A percentile compares a stretch with the other conserved stretches of the same genome.
Conservation (phyloP, 2,888 invertebrate genomes). For the Nymphalis polychloros region DNA sequence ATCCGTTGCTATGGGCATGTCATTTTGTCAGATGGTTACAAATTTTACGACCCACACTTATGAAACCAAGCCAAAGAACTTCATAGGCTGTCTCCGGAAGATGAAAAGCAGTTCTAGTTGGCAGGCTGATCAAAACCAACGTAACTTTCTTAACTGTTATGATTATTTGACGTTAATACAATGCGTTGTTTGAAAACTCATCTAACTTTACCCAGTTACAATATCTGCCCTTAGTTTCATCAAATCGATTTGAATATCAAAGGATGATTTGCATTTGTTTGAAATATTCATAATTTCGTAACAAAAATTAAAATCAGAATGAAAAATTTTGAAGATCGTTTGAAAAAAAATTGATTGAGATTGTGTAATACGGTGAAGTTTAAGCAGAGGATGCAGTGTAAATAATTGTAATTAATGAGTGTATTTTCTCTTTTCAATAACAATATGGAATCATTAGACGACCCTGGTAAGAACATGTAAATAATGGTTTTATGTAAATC, state of each 20-base stretch:
- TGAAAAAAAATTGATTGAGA: not conserved
- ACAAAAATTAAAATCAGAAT: not conserved
- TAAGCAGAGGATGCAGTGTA: conserved; percentile 25
- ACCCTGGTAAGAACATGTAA: conserved; percentile 70
- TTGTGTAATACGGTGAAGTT: not conserved
- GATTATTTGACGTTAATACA: conserved; percentile 28
- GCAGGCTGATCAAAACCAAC: conserved; percentile 15
- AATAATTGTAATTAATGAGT: conserved; percentile 52
- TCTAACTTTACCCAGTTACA: conserved; percentile 33
- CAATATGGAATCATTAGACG: conserved; percentile 75
- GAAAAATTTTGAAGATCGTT: conserved; percentile 3
- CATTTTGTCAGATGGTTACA: conserved; percentile 20
- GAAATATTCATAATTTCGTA: conserved; percentile 3
- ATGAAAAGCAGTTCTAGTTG: conserved; percentile 11
- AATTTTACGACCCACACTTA: conserved; percentile 19
- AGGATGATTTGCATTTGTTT: conserved; percentile 22
- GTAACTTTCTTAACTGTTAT: conserved; percentile 15
- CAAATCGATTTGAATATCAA: conserved; percentile 20
- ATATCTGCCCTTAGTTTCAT: conserved; percentile 13
- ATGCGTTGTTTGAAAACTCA: conserved; percentile 36
- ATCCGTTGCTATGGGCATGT: conserved; percentile 12
- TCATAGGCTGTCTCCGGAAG: conserved; percentile 15
- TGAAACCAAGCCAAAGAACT: conserved; percentile 16
- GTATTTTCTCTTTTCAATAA: conserved; percentile 76
- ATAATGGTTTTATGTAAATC: conserved; percentile 39